Conservation (phyloP, 2,888 invertebrate genomes). For the Hypsopygia costalis region DNA sequence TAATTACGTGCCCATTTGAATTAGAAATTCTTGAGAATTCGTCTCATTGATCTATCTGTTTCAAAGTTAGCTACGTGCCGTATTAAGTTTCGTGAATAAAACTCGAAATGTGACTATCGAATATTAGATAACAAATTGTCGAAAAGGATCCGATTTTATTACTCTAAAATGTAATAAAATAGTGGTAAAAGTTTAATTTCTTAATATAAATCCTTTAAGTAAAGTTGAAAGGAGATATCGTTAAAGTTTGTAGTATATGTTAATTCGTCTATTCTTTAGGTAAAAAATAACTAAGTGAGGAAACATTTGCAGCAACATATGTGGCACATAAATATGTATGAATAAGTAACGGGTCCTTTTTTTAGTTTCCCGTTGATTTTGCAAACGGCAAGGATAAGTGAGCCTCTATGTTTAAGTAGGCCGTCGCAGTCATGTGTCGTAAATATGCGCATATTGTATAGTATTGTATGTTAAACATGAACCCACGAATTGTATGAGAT, state of each 20-base stretch:
- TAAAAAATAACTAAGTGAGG: slow-evolving; percentile 1
- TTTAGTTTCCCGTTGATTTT: slow-evolving; percentile 44
- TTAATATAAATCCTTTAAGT: no score
- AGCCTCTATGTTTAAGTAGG: slow-evolving; percentile 32
- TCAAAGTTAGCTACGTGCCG: slow-evolving; percentile 31
- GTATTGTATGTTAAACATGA: slow-evolving; percentile 60
- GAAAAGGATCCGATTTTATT: slow-evolving; percentile 50
- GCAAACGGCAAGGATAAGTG: slow-evolving; percentile 35
- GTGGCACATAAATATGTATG: slow-evolving; percentile 42
- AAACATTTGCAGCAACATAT: slow-evolving; percentile 26
- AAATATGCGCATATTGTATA: slow-evolving; percentile 65
- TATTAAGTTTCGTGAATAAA: slow-evolving; percentile 50
- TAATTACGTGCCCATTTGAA: slow-evolving; percentile 64
- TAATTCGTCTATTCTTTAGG: no score
- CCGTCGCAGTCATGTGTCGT: slow-evolving; percentile 30
- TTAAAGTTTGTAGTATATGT: slow-evolving; percentile 2
- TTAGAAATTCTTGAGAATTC: slow-evolving; percentile 41
- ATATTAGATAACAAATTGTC: slow-evolving; percentile 32
- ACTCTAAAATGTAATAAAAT: slow-evolving; percentile 41
- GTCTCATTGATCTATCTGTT: slow-evolving; percentile 42
- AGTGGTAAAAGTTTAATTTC: slow-evolving; percentile 37
- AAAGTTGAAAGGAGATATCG: slow-evolving; percentile 18
- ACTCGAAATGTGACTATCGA: slow-evolving; percentile 22
- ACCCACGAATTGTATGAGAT: slow-evolving; percentile 38
- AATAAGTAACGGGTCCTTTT: slow-evolving; percentile 36